These are phyloP conservation scores for Falco naumanni DNA, from an alignment of 2,797 vertebrate species.

Conservation along the genomic window DNA sequence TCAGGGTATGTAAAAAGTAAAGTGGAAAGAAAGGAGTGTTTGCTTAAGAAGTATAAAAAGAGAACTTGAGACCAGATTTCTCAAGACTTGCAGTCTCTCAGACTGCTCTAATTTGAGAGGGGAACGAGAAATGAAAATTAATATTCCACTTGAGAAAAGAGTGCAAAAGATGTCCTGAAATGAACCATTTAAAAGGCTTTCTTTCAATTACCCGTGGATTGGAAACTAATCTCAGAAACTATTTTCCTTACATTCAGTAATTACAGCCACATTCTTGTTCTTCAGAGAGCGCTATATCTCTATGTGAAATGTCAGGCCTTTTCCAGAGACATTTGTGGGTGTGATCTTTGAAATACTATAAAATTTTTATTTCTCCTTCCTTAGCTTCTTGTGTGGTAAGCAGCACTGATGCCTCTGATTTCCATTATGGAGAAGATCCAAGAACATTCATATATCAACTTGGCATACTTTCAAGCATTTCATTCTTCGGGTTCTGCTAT, in stretches of 20 bases:
- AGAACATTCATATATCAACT: slow-evolving; percentile 51
- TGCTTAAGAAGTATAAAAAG: not conserved
- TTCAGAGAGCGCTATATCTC: not conserved
- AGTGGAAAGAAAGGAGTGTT: not conserved
- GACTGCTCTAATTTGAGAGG: not conserved
- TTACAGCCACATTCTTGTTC: slow-evolving; percentile 4
- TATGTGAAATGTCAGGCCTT: not conserved
- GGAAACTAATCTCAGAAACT: slow-evolving; percentile 15
- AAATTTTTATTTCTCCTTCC: not conserved
- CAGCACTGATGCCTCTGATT: slow-evolving; percentile 27
- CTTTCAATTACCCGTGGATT: not conserved
- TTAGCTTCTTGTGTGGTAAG: slow-evolving; percentile 41
- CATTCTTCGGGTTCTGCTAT: not conserved
- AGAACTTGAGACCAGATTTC: slow-evolving; percentile 25
- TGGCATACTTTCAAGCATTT: slow-evolving; percentile 46
- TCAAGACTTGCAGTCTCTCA: not conserved
- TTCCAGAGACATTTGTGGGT: not conserved
- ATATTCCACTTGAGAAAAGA: slow-evolving; percentile 43
- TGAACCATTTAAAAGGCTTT: slow-evolving; percentile 10
- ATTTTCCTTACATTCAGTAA: slow-evolving; percentile 14
- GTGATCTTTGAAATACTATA: slow-evolving; percentile 35
- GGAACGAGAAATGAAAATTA: slow-evolving; percentile 19
- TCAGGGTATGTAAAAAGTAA: not conserved
- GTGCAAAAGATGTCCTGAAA: slow-evolving; percentile 30
- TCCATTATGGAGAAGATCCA: slow-evolving; percentile 57